phyloP scores from a whole-genome alignment of 2,888 invertebrate genomes.

The Macropis europaea region DNA sequence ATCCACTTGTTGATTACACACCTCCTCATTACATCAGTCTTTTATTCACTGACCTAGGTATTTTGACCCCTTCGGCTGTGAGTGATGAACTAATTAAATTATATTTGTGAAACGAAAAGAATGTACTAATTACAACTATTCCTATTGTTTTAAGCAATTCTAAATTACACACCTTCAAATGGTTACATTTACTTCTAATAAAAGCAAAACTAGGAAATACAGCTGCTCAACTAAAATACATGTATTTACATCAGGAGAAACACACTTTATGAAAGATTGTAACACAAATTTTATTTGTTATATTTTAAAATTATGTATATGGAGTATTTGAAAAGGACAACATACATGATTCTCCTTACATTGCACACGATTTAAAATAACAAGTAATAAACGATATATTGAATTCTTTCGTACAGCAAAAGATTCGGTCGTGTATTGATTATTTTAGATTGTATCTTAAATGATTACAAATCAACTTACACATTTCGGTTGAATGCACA shows the following conservation, averaged over 20 bases:
- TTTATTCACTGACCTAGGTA: constrained; percentile 97
- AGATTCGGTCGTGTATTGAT: neutral
- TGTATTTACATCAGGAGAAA: neutral
- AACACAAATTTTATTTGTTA: constrained; percentile 44
- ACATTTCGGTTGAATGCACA: neutral
- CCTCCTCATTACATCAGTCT: constrained; percentile 96
- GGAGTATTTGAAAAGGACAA: constrained; percentile 49
- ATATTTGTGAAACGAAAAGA: constrained; percentile 86
- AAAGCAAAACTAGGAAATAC: neutral
- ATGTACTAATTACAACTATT: constrained; percentile 6
- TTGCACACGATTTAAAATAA: constrained; percentile 30
- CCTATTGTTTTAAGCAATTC: neutral
- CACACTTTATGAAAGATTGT: constrained; percentile 13
- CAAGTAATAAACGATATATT: constrained; percentile 18
- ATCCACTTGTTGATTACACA: constrained; percentile 98
- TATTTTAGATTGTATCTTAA: neutral
- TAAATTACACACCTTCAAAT: constrained; percentile 7
- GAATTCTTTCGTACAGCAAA: constrained; percentile 19
- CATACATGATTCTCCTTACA: constrained; percentile 19
- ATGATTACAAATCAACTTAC: neutral
- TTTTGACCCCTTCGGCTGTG: constrained; percentile 97
- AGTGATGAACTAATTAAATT: constrained; percentile 98
- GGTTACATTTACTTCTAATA: neutral
- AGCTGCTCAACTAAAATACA: neutral
- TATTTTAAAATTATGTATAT: constrained; percentile 25